Evolutionary conservation across 2,888 invertebrate genomes (phyloP), one percentile per base, ranked within the genome.

Genomic region (Phalera bucephala): DNA sequence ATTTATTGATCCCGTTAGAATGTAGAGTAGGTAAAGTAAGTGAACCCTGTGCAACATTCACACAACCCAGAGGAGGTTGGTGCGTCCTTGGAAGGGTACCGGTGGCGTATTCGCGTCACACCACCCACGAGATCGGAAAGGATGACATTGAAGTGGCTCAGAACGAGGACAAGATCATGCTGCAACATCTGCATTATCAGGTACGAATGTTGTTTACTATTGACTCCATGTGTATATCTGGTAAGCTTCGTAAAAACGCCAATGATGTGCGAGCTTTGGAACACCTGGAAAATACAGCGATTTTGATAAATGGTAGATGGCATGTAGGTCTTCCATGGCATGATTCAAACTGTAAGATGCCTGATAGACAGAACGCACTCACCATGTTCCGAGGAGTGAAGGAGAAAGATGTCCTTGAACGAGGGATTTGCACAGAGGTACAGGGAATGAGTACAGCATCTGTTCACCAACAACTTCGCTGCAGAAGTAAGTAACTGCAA

Each of bases 301-400:
- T 1, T 1, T 29, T 56, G 0, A 23, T 41, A 0, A 36, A 51
- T 17, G 54, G 50, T 0, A 21, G 44, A 3, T 59, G 62, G 57
- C 14, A 52, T 9, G 54, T 57, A 3, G 55, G 57, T 0, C 27
- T 62, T 11, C 62, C 59, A 0, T 59, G 62, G 62, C 48, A 36
- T 13, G 38, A 54, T 15, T 8, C 14, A 0, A 28, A 36, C 2
- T 32, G 40, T 20, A 10, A 13, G 2, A 38, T 54, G 46, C 52
- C 51, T 0, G 45, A 56, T 14, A 34, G 49, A n/a, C 43, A 37
- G 2, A 39, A 9, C 8, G 61, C 59, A 1, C 1, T 46, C 1
- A 19, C 8, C 4, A 39, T 61, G 22, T 26, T 63, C 1, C 27
- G 20, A 21, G 39, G 55, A 4, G 36, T 58, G 0, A 49, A 56